Conservation (phyloP, 2,797 vertebrate genomes). For the Pteronotus mesoamericanus region DNA sequence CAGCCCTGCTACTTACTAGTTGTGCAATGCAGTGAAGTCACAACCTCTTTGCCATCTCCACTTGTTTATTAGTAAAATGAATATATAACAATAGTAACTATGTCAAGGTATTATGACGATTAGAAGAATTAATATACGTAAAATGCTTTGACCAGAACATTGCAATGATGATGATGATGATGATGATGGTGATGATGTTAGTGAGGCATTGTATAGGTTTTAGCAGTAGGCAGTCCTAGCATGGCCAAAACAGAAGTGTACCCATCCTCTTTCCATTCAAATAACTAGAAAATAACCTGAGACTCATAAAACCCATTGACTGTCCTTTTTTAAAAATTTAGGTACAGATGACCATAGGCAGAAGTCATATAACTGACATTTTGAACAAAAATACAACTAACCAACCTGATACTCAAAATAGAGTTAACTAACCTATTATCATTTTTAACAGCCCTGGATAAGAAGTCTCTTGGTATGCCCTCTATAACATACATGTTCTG, state of each 20-base stretch:
- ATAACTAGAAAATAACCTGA: neutral
- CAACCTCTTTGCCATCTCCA: neutral
- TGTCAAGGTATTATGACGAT: neutral
- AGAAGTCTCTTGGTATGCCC: neutral
- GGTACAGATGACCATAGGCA: neutral
- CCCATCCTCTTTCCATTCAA: neutral
- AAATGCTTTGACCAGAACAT: neutral
- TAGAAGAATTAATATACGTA: neutral
- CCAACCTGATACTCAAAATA: neutral
- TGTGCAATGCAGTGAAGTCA: neutral
- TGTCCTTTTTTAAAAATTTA: conserved; percentile 9
- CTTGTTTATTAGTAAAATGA: neutral
- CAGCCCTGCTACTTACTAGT: neutral
- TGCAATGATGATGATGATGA: neutral
- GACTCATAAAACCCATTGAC: neutral
- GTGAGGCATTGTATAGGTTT: neutral
- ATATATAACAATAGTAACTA: neutral
- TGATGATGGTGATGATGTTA: neutral
- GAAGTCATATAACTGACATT: neutral
- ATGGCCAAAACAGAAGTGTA: neutral
- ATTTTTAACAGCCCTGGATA: neutral
- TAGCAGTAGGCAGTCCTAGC: neutral
- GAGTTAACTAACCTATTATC: neutral
- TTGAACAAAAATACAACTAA: neutral
- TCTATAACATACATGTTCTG: neutral